Base-by-base conservation (phyloP, 2,113 vertebrate species). In the Nyctereutes procyonoides region DNA sequence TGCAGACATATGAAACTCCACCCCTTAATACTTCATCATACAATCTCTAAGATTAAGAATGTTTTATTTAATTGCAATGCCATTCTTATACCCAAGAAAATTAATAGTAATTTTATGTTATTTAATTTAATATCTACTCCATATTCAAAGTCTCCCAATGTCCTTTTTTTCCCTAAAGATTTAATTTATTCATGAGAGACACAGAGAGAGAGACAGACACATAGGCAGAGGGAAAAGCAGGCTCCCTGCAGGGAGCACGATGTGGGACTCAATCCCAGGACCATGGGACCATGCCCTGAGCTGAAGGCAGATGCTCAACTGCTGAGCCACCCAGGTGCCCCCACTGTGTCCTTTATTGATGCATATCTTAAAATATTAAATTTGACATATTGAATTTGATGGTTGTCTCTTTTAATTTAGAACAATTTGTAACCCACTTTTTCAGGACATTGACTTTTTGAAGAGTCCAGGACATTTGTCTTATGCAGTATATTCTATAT, bases 61-160 rank as follows among this genome's bases (percentile, higher is more conserved):
- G 55, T 48, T 76, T 17, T 96, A n/a, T 20, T 74, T 67, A 93
- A 81, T 93, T 56, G 62, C 63, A 24, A 71, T 93, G 24, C 35
- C 26, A 80, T 79, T 84, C 55, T 93, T 86, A 56, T 0, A 67
- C 19, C 10, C 48, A 85, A 92, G 63, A 80, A 80, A 71, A 20
- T 20, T 63, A 88, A 51, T 73, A 83, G 12, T 32, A 67, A 62
- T 84, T 92, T 95, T 11, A 74, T n/a, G 7, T 55, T 88, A 88
- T 89, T 89, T 95, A 30, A 51, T 96, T 89, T 95, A 30, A 51
- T 96, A 89, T 89, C 14, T 28, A 93, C 5, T 48, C 22, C 74
- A 32, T 73, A 79, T 43, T 93, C 58, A 85, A 80, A 80, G n/a
- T 73, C 24, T 83, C 16, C 69, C 35, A 53, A 28, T 43, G 43